Base-by-base conservation (phyloP, 2,888 invertebrate genomes). In the Selenia dentaria region DNA sequence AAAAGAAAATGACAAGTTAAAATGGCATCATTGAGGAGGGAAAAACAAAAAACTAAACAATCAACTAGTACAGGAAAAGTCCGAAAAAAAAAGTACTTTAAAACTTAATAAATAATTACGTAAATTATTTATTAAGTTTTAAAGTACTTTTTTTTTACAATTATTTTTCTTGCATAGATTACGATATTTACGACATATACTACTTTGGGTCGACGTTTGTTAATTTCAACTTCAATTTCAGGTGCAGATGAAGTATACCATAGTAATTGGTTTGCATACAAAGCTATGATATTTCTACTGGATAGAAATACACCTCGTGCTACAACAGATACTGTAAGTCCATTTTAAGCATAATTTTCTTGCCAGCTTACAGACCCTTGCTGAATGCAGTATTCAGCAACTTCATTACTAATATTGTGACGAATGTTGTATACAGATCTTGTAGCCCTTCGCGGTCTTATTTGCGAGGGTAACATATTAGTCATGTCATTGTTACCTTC, bases 1-100 rank as follows among this genome's bases (percentile, higher is more conserved):
- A 57, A 51, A 54, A 54, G 44, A 55, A 57, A 55, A 51, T 49
- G 49, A 55, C 47, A 44, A 53, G 48, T 48, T 48, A 51, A n/a
- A 51, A 46, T 59, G 45, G 48, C 51, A 44, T 52, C 55, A 28
- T 13, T 8, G 28, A 28, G 28, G 11, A 12, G 13, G 11, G 12
- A 13, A 13, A 6, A 13, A 11, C 28, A 28, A 28, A 10, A 13
- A 28, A 11, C 11, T 28, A 14, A 16, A 5, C 48, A 58, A 53
- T 51, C 53, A 49, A 49, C 48, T 55, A 24, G 51, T 51, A 55
- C 58, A 28, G 54, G 53, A 53, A 40, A 53, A 57, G 53, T n/a
- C n/a, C n/a, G n/a, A n/a, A n/a, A n/a, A n/a, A n/a, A n/a, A n/a
- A n/a, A n/a, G n/a, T n/a, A n/a, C n/a, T n/a, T n/a, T n/a, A n/a